These are phyloP conservation scores for Halictus rubicundus DNA, from an alignment of 1,140 invertebrate species.

Conservation along the genomic window DNA sequence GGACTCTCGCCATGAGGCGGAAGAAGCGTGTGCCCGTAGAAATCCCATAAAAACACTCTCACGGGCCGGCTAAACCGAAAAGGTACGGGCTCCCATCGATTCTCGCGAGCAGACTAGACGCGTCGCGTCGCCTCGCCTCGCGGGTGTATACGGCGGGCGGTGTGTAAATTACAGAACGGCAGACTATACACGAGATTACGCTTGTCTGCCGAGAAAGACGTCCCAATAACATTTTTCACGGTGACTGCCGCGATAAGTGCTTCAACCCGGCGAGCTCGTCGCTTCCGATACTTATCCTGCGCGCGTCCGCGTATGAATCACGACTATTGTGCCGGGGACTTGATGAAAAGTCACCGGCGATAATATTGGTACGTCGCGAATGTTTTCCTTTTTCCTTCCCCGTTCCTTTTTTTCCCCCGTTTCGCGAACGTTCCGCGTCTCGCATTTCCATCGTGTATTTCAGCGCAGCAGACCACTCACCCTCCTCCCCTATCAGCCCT, in stretches of 20 bases:
- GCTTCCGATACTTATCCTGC: constrained; percentile 4
- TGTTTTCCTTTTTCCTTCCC: constrained; percentile 6
- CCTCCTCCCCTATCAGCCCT: background rate
- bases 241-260: constrained; percentile 30
- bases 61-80: background rate
- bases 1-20: background rate
- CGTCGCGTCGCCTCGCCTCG: background rate
- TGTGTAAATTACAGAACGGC: constrained; percentile 32
- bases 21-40: background rate
- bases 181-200: constrained; percentile 4
- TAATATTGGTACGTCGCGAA: constrained; percentile 45
- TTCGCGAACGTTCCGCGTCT: background rate
- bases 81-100: constrained; percentile 25
- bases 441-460: too few relatives aligned
- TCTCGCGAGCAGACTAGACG: background rate
- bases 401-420: background rate
- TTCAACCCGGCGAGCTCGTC: background rate
- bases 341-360: constrained; percentile 55
- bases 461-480: background rate
- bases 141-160: background rate
- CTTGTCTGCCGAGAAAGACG: constrained; percentile 8
- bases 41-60: constrained; percentile 9
- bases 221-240: constrained; percentile 33
- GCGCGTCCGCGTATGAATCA: constrained; percentile 36
- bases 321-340: constrained; percentile 19